Evolutionary conservation across 1,140 invertebrate species (phyloP), one percentile per base, ranked within the genome.

Genomic region (Tribolium castaneum): DNA sequence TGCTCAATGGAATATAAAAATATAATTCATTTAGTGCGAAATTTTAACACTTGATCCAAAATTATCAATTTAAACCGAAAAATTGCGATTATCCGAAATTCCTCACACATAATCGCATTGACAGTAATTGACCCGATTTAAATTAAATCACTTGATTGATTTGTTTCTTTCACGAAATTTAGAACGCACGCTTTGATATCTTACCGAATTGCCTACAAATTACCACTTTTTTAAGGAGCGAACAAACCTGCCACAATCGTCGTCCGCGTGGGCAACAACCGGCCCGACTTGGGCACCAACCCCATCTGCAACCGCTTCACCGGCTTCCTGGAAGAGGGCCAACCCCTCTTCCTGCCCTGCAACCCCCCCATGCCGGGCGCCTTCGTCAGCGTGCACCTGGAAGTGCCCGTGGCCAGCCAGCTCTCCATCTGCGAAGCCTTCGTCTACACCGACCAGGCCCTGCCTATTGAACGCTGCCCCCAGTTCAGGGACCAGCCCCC

Each of bases 401-500:
- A 98, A 88, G 91, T 92, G 0, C 88, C 92, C 0, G 88, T 90
- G 3, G 90, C 91, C 0, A 89, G 89, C 50, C 93, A 95, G 56
- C 88, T 98, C 2, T 97, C 96, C 0, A 95, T 98, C n/a, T 98
- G 96, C 86, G 96, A 98, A 88, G 95, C 96, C 0, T 98, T 98
- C 84, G 96, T 98, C 9, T 98, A 98, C 84, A 98, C 97, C 0
- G 96, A 98, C 88, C 96, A 98, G 89, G 97, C 96, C 0, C 84
- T 98, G 76, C 96, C 96, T 0, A 97, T 98, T 76, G 97, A 98
- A 87, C 90, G 96, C 34, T 98, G 96, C 87, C 96, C 96, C 0
- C 95, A 96, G 79, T 97, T 97, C 87, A 87, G 96, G 22, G 96
- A 98, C 84, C 96, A 97, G 85, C 96, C 96, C 0, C 95, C 95